Evolutionary conservation across 2,113 vertebrate species (phyloP), one percentile per base, ranked within the genome.

Genomic region (Notarius lentiginosus): DNA sequence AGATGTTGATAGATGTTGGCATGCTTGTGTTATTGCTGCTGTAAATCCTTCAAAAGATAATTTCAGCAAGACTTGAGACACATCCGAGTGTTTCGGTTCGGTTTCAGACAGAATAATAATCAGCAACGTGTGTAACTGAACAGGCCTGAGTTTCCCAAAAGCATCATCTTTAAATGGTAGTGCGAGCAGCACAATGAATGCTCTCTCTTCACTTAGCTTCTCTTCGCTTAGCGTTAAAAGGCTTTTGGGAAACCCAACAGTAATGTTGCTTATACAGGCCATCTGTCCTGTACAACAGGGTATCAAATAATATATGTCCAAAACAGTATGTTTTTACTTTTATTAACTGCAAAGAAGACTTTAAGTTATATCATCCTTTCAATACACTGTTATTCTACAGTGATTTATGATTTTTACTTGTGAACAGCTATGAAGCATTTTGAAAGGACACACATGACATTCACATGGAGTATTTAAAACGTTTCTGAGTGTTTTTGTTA

Each of bases 1-100:
- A 87, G 86, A 91, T 91, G 89, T 87, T 75, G 75, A 91, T 90
- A 89, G 93, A 92, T 89, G 89, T 90, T 92, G 86, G 83, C 88
- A 68, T 86, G 84, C 88, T 79, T 85, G 88, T 86, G 88, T 88
- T 91, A 92, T 91, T 92, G 79, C 87, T 83, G 87, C 89, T 83
- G 89, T 94, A 92, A 95, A 94, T 94, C 89, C 91, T 79, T 77
- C n/a, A 2, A 83, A 85, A 79, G 56, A 55, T 82, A 81, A 55
- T 88, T 90, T 90, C 88, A 85, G 82, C 89, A 79, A 89, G 87
- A 60, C 34, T 72, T 47, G 58, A 76, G 63, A 79, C 80, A 82
- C 65, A 82, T 51, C 58, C 53, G 27, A 86, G 84, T 63, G 61
- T 89, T 87, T 86, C 89, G 86, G 84, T 86, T 61, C 61, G 82